Evolutionary conservation across 2,888 invertebrate genomes (phyloP), one percentile per base, ranked within the genome.

Genomic region (Coelinius sp.): DNA sequence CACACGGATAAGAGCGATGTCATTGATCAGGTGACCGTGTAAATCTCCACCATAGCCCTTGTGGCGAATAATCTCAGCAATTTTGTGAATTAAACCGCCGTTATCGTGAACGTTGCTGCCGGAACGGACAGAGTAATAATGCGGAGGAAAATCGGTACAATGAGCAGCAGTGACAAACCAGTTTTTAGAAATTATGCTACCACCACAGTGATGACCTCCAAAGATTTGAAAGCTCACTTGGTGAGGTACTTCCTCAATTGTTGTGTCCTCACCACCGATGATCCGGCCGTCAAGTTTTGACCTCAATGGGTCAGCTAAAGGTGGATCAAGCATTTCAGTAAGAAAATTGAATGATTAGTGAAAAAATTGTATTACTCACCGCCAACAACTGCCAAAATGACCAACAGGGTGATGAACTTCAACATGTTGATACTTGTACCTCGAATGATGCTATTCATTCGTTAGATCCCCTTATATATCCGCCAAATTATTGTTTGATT

Each of bases 121-220:
- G 1, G 89, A 88, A 0, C 91, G 89, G 0, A 92, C 81, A 12
- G 78, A 49, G 53, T 69, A 75, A 0, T 2, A 0, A 8, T 1
- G 76, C 17, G 56, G 56, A 6, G 22, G 1, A 6, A 2, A 7
- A 10, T n/a, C 20, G 35, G 89, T 79, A 75, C 92, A 92, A 79
- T 92, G 91, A 0, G 90, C 92, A 6, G 92, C 91, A 0, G 91
- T 92, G 0, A 92, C 67, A 0, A 92, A 83, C 2, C 88, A 88
- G 41, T 88, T 84, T 7, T 79, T 83, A 25, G 89, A 88, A 10
- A 92, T 85, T 12, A 91, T 89, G 1, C 90, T 86, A 0, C 90
- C 92, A 0, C 92, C 92, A 75, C 92, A 92, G 0, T 83, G 81
- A 78, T 90, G 91, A 0, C 83, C 78, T 0, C 89, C 89, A 10